Percentiles rank a stretch among this genome's conserved stretches.
Conservation (phyloP, 2,888 invertebrate genomes). For the Ceraclea dissimilis region DNA sequence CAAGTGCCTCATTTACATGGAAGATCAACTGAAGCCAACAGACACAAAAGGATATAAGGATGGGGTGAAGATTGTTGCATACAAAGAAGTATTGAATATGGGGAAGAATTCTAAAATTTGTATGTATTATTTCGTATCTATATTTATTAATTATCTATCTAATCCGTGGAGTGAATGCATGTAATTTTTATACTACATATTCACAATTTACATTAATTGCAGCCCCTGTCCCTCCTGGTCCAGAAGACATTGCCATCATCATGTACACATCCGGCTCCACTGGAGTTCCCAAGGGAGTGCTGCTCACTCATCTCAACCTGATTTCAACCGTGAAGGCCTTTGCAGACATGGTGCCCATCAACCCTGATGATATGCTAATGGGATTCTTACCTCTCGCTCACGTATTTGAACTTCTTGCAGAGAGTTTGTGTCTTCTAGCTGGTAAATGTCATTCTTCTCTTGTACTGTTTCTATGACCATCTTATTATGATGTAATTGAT, state of each 20-base stretch:
- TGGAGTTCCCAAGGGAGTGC: constrained; percentile 87
- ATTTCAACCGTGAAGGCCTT: constrained; percentile 73
- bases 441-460: constrained; percentile 47
- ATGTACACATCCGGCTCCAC: constrained; percentile 99
- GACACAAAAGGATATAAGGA: constrained; percentile 63
- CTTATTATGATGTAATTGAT: neutral
- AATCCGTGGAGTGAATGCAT: too few species aligned
- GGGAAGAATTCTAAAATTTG: constrained; percentile 37
- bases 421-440: constrained; percentile 71
- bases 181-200: too few species aligned
- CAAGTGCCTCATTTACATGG: constrained; percentile 77
- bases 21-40: constrained; percentile 73
- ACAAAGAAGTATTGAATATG: constrained; percentile 51
- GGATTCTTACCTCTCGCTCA: constrained; percentile 96
- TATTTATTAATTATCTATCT: constrained; percentile 1
- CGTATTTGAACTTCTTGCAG: constrained; percentile 93
- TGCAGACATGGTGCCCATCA: constrained; percentile 67
- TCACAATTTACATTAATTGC: constrained; percentile 27
- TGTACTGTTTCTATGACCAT: neutral
- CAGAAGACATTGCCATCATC: constrained; percentile 84
- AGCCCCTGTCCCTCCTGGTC: constrained; percentile 55
- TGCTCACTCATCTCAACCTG: constrained; percentile 75
- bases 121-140: too few species aligned
- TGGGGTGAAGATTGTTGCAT: constrained; percentile 65
- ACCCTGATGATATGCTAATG: constrained; percentile 74